phyloP scores from a whole-genome alignment of 2,113 vertebrate species.

The Helogale parvula region DNA sequence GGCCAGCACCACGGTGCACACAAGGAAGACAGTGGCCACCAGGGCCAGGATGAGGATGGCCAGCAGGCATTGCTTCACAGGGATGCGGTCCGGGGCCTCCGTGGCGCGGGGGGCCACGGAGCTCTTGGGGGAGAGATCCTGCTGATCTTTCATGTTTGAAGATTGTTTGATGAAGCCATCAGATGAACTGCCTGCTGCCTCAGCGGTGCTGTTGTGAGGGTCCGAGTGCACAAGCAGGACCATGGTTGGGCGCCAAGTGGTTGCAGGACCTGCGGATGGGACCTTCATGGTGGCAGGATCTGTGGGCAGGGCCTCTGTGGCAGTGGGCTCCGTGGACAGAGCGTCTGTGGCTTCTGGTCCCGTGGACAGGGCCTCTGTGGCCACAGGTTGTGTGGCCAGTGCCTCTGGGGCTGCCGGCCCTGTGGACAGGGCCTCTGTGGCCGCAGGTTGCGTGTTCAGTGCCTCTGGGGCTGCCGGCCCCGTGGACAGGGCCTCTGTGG shows the following conservation, averaged over 20 bases:
- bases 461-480: fast-evolving
- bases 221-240: neutral
- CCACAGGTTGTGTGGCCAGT: fast-evolving
- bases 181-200: neutral
- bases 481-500: fast-evolving
- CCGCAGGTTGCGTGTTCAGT: fast-evolving
- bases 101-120: fast-evolving
- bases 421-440: fast-evolving
- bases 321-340: neutral
- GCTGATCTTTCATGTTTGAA: neutral
- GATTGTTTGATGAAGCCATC: fast-evolving
- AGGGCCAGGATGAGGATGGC: constrained; percentile 87
- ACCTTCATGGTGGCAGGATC: fast-evolving
- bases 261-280: neutral
- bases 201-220: fast-evolving
- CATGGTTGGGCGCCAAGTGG: neutral
- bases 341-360: fast-evolving
- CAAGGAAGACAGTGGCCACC: constrained; percentile 89
- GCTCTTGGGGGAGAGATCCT: neutral
- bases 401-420: fast-evolving
- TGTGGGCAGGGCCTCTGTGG: neutral
- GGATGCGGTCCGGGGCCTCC: fast-evolving
- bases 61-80: constrained; percentile 86
- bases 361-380: neutral
- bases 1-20: constrained; percentile 88